These are phyloP conservation scores for Drosophila athabasca DNA, from an alignment of 1,140 invertebrate species.

Conservation along the genomic window DNA sequence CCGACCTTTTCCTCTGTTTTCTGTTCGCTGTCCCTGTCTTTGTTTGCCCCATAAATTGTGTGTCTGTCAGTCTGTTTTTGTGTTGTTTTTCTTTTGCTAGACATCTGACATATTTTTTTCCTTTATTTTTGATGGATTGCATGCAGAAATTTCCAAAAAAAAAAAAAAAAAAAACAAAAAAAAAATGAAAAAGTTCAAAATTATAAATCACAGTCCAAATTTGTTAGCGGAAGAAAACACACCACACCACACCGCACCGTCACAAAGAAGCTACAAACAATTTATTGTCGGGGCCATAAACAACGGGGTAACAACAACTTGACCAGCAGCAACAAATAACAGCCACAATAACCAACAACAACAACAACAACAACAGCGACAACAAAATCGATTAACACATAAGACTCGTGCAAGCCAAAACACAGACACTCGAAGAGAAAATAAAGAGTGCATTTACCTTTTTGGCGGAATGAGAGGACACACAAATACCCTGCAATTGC, in stretches of 20 bases:
- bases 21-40: constrained; percentile 19
- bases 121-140: constrained; percentile 64
- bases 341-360: constrained; percentile 25
- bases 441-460: background rate
- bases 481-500: background rate
- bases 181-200: constrained; percentile 63
- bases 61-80: constrained; percentile 56
- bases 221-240: constrained; percentile 34
- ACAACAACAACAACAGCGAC: constrained; percentile 22
- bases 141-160: constrained; percentile 34
- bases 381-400: constrained; percentile 70
- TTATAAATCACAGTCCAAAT: constrained; percentile 72
- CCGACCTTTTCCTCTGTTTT: constrained; percentile 7
- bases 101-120: constrained; percentile 68
- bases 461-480: too few relatives aligned
- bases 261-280: constrained; percentile 25
- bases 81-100: constrained; percentile 55
- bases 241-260: background rate
- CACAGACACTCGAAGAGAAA: constrained; percentile 4
- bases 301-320: constrained; percentile 16
- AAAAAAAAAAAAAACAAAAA: too few relatives aligned
- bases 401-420: constrained; percentile 26
- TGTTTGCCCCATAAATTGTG: constrained; percentile 68
- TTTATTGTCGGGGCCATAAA: constrained; percentile 63
- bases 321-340: constrained; percentile 22